Base-by-base conservation (phyloP, 1,140 invertebrate species). In the Drosophila ercepeae region DNA sequence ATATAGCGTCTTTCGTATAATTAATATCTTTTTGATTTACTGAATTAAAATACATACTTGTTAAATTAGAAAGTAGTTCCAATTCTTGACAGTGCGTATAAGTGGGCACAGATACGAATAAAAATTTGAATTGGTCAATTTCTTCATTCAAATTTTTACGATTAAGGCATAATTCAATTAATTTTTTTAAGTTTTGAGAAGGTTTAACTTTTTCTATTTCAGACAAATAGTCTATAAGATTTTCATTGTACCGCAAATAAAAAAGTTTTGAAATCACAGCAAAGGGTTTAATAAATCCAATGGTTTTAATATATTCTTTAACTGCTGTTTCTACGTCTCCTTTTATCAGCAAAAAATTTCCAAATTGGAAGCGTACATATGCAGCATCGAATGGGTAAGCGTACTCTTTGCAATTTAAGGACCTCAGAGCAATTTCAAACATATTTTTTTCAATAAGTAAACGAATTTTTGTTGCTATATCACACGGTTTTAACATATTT, bases 191-290 rank as follows among this genome's bases (percentile, higher is more conserved):
- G 7, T 78, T 34, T 1, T 42, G 36, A 6, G 36, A 64, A 23
- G n/a, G 0, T 7, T 42, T 8, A 7, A 64, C 23, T n/a, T 11
- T 68, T 34, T 71, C 44, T 13, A 71, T 53, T 27, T 50, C 49
- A 16, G 46, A 49, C 39, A 88, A 39, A n/a, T 88, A 88, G 7
- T 72, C 39, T 25, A 55, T 52, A 25, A 88, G 49, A 41, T 61
- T 16, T 34, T 52, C 42, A 25, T 75, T 88, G 8, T 82, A 34
- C 11, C 74, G 39, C 1, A 75, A 68, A 53, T 9, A 45, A 18
- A 88, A 29, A 21, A 88, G 44, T 44, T 88, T 88, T 1, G 74
- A 71, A 49, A 88, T 81, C 6, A 88, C 68, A 27, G 63, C 19
- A 42, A 60, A 88, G 0, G 82, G 70, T 25, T 75, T 88, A n/a